These are phyloP conservation scores for Dromas ardeola DNA, from an alignment of 2,113 vertebrate genomes.

Conservation along the genomic window DNA sequence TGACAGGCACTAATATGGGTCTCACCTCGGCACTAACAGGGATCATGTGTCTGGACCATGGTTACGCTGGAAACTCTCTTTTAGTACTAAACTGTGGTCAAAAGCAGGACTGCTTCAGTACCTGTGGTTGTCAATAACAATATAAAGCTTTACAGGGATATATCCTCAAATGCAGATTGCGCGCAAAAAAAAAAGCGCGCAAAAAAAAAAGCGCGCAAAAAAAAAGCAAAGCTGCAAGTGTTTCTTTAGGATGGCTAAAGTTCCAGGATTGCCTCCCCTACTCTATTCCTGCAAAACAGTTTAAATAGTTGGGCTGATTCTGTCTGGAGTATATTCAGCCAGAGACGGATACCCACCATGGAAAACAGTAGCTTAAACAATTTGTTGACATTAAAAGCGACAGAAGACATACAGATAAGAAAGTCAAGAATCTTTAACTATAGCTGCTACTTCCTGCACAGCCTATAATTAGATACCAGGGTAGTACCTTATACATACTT, in stretches of 20 bases:
- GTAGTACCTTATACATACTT: neutral
- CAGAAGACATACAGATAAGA: neutral
- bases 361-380: neutral
- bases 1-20: neutral
- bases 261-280: neutral
- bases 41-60: neutral
- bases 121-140: neutral
- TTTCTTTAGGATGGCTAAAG: neutral
- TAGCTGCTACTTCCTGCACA: neutral
- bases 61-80: neutral
- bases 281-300: neutral
- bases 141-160: neutral
- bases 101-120: neutral
- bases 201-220: neutral
- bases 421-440: neutral
- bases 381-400: neutral
- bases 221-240: neutral
- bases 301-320: neutral
- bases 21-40: neutral
- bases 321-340: neutral
- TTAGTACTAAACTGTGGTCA: neutral
- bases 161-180: neutral
- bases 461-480: neutral
- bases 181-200: neutral
- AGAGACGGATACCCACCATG: neutral